Evolutionary conservation across 2,113 vertebrate genomes (phyloP).

Genomic region (Eira barbara): DNA sequence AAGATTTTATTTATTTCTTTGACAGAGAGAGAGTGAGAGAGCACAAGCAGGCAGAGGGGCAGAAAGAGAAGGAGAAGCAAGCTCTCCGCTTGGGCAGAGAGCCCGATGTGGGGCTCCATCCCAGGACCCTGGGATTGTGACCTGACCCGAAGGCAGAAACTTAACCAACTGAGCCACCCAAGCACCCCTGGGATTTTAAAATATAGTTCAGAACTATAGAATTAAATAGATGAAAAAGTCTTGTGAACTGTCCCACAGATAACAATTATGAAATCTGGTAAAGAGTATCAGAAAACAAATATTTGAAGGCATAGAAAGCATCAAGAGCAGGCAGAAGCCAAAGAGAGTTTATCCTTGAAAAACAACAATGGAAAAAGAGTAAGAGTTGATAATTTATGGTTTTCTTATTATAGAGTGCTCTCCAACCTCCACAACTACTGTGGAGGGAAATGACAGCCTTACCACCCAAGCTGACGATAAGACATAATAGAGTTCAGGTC

Average conservation of each 20-base stretch:
- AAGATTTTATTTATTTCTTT: too few species aligned
- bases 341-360: background rate
- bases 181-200: background rate
- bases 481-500: background rate
- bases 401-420: background rate
- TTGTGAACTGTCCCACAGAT: background rate
- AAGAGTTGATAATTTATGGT: background rate
- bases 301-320: background rate
- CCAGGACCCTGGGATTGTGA: too few species aligned
- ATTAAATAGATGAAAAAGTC: background rate
- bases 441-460: background rate
- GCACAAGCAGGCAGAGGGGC: too few species aligned
- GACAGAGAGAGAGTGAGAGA: too few species aligned
- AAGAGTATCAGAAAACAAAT: background rate
- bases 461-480: background rate
- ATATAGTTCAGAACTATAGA: background rate
- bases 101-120: too few species aligned
- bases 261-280: background rate
- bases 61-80: too few species aligned
- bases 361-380: background rate
- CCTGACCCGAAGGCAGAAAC: too few species aligned
- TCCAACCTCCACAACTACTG: background rate
- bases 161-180: too few species aligned
- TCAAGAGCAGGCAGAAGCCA: background rate
- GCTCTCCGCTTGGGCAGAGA: too few species aligned